Conservation (phyloP, 2,113 vertebrate species). For the Labeo catla region DNA sequence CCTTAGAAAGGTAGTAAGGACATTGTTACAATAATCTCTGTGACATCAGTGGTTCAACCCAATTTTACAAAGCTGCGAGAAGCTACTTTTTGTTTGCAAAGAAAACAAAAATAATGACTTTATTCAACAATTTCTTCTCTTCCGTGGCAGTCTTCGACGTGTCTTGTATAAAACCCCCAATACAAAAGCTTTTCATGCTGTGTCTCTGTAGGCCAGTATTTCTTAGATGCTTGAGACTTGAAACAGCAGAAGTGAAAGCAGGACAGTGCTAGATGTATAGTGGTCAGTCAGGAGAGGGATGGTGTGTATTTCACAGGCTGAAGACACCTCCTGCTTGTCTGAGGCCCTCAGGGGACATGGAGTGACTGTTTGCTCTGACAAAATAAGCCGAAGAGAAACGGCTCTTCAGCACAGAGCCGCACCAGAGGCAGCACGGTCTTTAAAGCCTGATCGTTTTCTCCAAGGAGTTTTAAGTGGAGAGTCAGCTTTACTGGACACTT, state of each 20-base stretch:
- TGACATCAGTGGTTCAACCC: no score
- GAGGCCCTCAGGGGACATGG: background rate
- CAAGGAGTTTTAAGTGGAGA: conserved; percentile 27
- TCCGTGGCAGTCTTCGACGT: no score
- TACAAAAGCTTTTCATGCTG: background rate
- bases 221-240: background rate
- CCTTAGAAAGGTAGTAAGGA: no score
- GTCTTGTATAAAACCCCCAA: background rate
- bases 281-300: conserved; percentile 14
- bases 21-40: no score
- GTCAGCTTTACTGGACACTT: conserved; percentile 31
- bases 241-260: conserved; percentile 2
- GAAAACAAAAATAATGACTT: no score
- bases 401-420: background rate
- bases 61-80: no score
- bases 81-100: no score
- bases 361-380: conserved; percentile 32
- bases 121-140: no score
- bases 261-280: background rate
- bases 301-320: background rate
- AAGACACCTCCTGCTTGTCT: conserved; percentile 10
- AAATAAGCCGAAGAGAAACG: conserved; percentile 31
- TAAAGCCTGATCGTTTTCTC: background rate
- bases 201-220: background rate
- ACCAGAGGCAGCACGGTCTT: background rate